Percentiles rank a stretch among this genome's conserved stretches.
Evolutionary conservation across 2,113 vertebrate genomes (phyloP).

Genomic region (Lasiurus borealis): DNA sequence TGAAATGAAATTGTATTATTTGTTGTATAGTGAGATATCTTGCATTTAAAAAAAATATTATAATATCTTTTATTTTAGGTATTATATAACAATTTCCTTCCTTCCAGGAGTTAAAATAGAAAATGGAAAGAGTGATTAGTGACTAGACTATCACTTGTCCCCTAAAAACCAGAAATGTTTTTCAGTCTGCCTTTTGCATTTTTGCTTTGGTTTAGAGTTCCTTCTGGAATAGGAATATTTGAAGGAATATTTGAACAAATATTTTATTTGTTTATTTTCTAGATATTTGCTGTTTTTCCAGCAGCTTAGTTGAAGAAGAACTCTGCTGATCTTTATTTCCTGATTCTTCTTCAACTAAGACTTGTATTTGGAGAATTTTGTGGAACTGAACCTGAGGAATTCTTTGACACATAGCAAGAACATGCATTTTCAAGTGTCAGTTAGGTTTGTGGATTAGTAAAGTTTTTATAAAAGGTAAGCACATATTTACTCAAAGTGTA

Average conservation of each 20-base stretch:
- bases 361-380: not conserved
- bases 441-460: slow-evolving; percentile 33
- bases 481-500: not conserved
- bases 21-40: slow-evolving; percentile 39
- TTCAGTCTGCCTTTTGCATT: not conserved
- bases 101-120: not conserved
- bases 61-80: slow-evolving; percentile 7
- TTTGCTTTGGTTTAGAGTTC: slow-evolving; percentile 7
- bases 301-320: not conserved
- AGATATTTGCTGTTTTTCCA: slow-evolving; percentile 7
- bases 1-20: slow-evolving; percentile 45
- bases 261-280: slow-evolving; percentile 55
- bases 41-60: not conserved
- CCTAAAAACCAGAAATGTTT: not conserved
- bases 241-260: too few species aligned
- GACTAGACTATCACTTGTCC: not conserved
- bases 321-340: not conserved
- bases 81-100: slow-evolving; percentile 1
- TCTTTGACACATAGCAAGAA: not conserved
- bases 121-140: not conserved
- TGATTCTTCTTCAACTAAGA: not conserved
- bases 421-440: not conserved
- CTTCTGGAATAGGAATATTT: not conserved
- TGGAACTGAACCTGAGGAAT: not conserved
- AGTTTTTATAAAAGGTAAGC: slow-evolving; percentile 54